Base-by-base conservation (phyloP, 2,888 invertebrate species). In the Pyralis farinalis region DNA sequence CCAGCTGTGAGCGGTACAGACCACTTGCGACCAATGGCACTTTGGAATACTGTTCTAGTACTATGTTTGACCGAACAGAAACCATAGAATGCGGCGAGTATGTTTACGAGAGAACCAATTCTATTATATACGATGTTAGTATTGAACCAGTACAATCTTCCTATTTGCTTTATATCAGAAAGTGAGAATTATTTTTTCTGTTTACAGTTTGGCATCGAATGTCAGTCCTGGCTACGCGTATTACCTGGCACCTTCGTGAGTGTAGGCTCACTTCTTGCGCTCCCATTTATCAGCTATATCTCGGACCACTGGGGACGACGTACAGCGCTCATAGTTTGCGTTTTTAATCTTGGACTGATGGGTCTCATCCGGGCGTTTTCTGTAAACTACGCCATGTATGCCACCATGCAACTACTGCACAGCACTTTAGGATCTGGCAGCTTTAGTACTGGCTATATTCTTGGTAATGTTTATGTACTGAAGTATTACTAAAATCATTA, bases 231-330 rank as follows among this genome's bases (percentile, higher is more conserved):
- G 94, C 91, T 93, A 55, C 80, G 94, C 34, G 91, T 93, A 0
- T 64, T 95, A 47, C 91, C 94, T 3, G 95, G 95, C 1, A 94
- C 94, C 1, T 77, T 94, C 1, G 93, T 91, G 71, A 94, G 92
- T 55, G 76, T 93, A 32, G 94, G 94, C 1, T 93, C 93, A 37
- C 90, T 94, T 44, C 75, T 94, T 39, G 93, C 93, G 6, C 79
- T 94, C 42, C 93, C 93, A 0, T 75, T 94, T 44, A 90, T 92
- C 0, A 95, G 95, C 12, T 90, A 90, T 47, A 58, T 94, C 25
- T 94, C 95, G 0, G 95, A 95, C 69, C 91, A 84, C 32, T 91
- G 78, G 45, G 92, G 92, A 1, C 74, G 92, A 20, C 76, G 90
- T 30, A 65, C 87, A 11, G 82, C 91, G 1, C 71, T 91, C 27